These are phyloP conservation scores for Corythoichthys haematopterus DNA, from an alignment of 2,113 vertebrate genomes.

Conservation along the genomic window DNA sequence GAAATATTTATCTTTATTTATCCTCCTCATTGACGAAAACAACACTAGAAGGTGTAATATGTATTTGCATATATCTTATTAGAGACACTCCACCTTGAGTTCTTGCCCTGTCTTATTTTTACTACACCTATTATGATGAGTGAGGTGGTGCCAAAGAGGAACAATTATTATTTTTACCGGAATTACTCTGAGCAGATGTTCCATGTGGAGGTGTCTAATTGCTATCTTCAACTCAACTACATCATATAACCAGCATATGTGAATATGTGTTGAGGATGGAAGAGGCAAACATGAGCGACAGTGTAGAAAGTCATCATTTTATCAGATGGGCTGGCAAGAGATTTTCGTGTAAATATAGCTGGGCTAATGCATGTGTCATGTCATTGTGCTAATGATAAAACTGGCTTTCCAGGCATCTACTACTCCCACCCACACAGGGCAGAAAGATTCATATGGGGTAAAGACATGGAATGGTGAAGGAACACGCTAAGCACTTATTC, in stretches of 20 bases:
- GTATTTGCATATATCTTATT: too few relatives aligned
- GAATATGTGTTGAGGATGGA: constrained; percentile 12
- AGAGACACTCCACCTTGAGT: constrained; percentile 10
- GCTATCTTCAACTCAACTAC: constrained; percentile 52
- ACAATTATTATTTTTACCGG: constrained; percentile 61
- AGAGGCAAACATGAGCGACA: background rate
- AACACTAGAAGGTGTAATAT: too few relatives aligned
- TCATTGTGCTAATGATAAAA: constrained; percentile 43
- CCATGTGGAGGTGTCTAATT: constrained; percentile 63
- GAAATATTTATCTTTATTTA: too few relatives aligned
- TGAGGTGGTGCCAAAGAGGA: constrained; percentile 42
- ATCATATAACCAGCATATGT: constrained; percentile 42
- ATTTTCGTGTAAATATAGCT: constrained; percentile 5
- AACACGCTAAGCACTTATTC: constrained; percentile 28
- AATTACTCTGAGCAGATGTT: constrained; percentile 66
- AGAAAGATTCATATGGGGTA: constrained; percentile 21
- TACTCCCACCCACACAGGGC: constrained; percentile 40
- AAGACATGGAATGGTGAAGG: constrained; percentile 2
- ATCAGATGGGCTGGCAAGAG: constrained; percentile 8
- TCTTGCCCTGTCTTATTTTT: constrained; percentile 18
- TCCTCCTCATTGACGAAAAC: too few relatives aligned
- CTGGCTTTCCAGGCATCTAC: constrained; percentile 36
- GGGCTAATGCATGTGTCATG: constrained; percentile 39
- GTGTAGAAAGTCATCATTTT: constrained; percentile 8
- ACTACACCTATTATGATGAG: constrained; percentile 36